Base-by-base conservation (phyloP, 2,888 invertebrate species). In the Pteria penguin region DNA sequence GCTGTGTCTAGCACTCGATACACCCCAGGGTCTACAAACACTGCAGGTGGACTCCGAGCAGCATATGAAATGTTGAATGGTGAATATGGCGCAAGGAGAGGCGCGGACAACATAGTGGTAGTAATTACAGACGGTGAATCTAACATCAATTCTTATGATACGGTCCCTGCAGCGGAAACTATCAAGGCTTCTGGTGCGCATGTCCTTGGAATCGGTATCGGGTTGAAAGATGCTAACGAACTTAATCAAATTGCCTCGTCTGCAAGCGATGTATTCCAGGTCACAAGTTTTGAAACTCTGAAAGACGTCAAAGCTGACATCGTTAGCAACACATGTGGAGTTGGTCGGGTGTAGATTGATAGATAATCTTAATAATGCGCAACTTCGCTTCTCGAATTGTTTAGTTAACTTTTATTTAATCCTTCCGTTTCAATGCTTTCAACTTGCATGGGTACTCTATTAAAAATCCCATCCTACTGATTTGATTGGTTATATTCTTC, bases 81-180 rank as follows among this genome's bases (percentile, higher is more conserved):
- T 27, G 76, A 75, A 2, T 82, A 82, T 27, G 89, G 89, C 8
- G 84, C 86, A 27, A 73, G 89, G 14, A 54, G 63, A 4, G 76
- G 81, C 18, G 88, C 87, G 0, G 82, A 87, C 5, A 82, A 87
- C 62, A 76, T 88, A 11, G 84, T 85, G 45, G 84, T 87, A 55
- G 57, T 89, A 4, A 67, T 91, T 4, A 88, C 90, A 1, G 90
- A 90, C 69, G 90, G 90, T 3, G 68, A 80, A 31, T 88, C 89
- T 1, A 90, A 90, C 75, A 77, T 90, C 26, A 84, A 88, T 72
- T 79, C 82, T 29, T 75, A 83, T 32, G 84, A 86, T 68, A 90
- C 89, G 2, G 73, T 90, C 5, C 83, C 85, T 0, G 84, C 85
- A 8, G 90, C 89, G 0, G 76, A 82, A 0, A 79, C 76, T 22